Base-by-base conservation (phyloP, 2,797 vertebrate genomes). In the Craterocephalus amniculus region DNA sequence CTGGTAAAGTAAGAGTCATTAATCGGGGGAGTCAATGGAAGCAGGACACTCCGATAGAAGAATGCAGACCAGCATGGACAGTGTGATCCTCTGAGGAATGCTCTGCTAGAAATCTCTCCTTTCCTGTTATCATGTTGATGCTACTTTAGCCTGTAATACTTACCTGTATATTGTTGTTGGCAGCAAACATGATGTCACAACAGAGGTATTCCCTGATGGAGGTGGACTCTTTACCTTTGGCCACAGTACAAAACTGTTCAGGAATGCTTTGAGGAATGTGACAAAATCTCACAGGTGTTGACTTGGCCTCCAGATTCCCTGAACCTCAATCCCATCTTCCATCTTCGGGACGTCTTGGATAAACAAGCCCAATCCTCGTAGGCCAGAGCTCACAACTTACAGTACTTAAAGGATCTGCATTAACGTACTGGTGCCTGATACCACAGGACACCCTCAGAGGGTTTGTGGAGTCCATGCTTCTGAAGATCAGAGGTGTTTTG, bases 181-280 rank as follows among this genome's bases (percentile, higher is more conserved):
- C 57, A 7, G 49, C 57, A 59, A 35, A 6, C 31, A 34, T 24
- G 26, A 26, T 4, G 20, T 49, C 11, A 49, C 34, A 20, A 18
- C 43, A 58, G 6, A 38, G 5, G 36, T 31, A 52, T 40, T 69
- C n/a, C 20, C 57, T 69, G 10, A 60, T 35, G 8, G 8, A 6
- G 10, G 27, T 60, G 26, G 5, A 13, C 45, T 68, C n/a, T 29
- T 51, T 52, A 36, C 38, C 29, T 7, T n/a, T 48, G 12, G 7
- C 24, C 32, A 35, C 32, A 26, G 14, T 60, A 14, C 26, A 45
- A 48, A 48, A n/a, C n/a, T 10, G 13, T n/a, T 34, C 29, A 49
- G 60, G 60, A 62, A 49, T n/a, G 13, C 40, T 62, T 62, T 62
- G 60, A 63, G 45, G 60, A 49, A 63, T 43, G 49, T 49, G 45